Evolutionary conservation across 2,888 invertebrate genomes (phyloP), one percentile per base, ranked within the genome.

Genomic region (Tholera decimalis): DNA sequence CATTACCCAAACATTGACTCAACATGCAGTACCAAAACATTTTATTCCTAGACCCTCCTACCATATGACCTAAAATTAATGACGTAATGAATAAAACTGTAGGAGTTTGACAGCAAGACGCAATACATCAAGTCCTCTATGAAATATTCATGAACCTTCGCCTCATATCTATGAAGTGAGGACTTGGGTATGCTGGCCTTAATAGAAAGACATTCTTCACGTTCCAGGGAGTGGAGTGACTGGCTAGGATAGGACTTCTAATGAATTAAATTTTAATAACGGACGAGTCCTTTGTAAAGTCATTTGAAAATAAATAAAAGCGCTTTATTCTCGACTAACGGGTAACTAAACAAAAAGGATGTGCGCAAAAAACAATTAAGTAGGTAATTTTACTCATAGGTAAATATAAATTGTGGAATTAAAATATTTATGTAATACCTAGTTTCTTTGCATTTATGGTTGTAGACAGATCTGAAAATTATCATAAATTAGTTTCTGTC

Each of bases 101-200:
- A 54, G 58, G 22, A 65, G 30, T 46, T 50, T 5, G 54, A 33
- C 43, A 54, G 24, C 57, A 24, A 28, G 15, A 22, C 43, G 44
- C 60, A 57, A 58, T 74, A 46, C 47, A 66, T 79, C 79, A 74
- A 68, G 68, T 74, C 3, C 18, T 0, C 9, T 18, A 79, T 79
- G 53, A 68, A 76, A 71, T 77, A 66, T 71, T 71, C 61, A 79
- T 70, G 62, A 54, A 5, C 8, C 35, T 22, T 60, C 37, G 63
- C 33, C 22, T 72, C 50, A 76, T 72, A 76, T 67, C 67, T 50
- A 33, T 6, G 37, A 33, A 44, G 22, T n/a, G 44, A 49, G 59
- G 47, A 55, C 62, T 73, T 61, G 33, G 50, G 33, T 49, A 56
- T 35, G 37, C 24, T 35, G 44, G 43, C 64, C 35, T 62, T 58